Evolutionary conservation across 2,797 vertebrate genomes (phyloP).

Genomic region (Catharus ustulatus): DNA sequence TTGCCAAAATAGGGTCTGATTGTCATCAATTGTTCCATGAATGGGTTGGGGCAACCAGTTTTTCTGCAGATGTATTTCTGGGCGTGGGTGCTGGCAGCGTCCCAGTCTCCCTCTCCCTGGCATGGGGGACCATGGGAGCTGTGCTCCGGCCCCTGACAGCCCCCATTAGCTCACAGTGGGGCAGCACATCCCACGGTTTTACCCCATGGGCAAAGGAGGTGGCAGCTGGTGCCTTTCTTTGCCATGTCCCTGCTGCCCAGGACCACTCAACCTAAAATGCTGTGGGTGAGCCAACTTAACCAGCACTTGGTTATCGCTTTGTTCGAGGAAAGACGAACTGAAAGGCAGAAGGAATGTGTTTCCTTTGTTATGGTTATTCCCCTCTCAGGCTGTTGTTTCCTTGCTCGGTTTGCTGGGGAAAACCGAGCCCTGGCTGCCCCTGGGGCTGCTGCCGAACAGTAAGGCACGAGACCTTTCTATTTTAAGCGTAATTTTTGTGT

Average conservation of each 20-base stretch:
- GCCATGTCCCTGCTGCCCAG: not conserved
- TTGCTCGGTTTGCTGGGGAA: not conserved
- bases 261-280: not conserved
- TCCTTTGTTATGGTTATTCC: not conserved
- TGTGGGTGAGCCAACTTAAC: not conserved
- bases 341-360: not conserved
- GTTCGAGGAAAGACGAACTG: not conserved
- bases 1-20: not conserved
- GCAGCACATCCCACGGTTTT: accelerated
- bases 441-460: not conserved
- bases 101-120: not conserved
- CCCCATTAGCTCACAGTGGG: accelerated
- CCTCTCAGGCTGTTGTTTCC: not conserved
- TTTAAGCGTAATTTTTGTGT: not conserved
- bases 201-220: accelerated
- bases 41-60: accelerated
- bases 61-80: not conserved
- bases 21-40: not conserved
- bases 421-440: not conserved
- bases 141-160: accelerated
- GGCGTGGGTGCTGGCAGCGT: not conserved
- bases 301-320: accelerated
- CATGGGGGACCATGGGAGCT: accelerated
- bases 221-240: not conserved
- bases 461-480: not conserved